phyloP scores from a whole-genome alignment of 2,113 vertebrate genomes.

The Tichodroma muraria region DNA sequence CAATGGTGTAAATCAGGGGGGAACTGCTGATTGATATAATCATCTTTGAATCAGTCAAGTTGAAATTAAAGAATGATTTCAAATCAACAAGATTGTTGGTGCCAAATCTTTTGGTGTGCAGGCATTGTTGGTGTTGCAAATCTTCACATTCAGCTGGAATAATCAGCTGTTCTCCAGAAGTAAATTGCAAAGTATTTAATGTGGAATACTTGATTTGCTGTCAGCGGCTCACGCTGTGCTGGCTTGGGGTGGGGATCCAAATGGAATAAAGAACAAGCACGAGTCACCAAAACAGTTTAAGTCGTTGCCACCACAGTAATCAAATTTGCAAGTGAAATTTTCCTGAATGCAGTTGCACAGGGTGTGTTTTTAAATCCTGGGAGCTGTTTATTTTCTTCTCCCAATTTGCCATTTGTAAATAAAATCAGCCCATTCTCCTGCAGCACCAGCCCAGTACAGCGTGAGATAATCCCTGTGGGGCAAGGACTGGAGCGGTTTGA shows the following conservation, averaged over 20 bases:
- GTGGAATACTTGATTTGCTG: neutral
- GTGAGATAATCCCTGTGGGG: neutral
- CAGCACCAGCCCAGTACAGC: neutral
- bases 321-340: conserved; percentile 34
- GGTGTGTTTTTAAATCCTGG: neutral
- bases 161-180: neutral
- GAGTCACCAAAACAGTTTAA: conserved; percentile 4
- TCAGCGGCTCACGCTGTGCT: neutral
- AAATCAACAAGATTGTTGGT: neutral
- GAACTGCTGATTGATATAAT: conserved; percentile 3
- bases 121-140: neutral
- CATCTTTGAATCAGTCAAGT: neutral
- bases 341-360: neutral
- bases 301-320: neutral
- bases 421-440: neutral
- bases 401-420: neutral
- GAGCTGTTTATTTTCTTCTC: neutral
- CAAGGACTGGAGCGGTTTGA: neutral
- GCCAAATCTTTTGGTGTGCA: neutral
- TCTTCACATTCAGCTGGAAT: neutral
- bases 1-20: conserved; percentile 24
- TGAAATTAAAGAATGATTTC: neutral
- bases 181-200: neutral
- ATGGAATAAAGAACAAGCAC: neutral
- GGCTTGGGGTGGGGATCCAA: neutral